A percentile compares a stretch with the other conserved stretches of the same genome.
These are phyloP conservation scores for Hirundichthys speculiger DNA, from an alignment of 2,113 vertebrate genomes.

Conservation along the genomic window DNA sequence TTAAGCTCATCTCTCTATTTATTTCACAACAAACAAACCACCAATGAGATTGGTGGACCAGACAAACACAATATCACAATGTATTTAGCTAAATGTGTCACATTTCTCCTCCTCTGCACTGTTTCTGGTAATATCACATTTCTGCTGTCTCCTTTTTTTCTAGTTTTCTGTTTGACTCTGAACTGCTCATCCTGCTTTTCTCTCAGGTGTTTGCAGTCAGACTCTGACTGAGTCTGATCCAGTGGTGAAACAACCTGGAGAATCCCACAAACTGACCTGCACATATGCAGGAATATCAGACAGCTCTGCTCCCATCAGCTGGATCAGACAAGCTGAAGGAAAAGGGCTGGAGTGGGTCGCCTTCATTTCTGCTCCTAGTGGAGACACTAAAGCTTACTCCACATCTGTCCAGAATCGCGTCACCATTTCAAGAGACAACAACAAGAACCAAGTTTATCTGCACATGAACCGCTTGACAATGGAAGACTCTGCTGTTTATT, in stretches of 20 bases:
- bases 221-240: constrained; percentile 42
- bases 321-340: background rate
- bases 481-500: constrained; percentile 18
- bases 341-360: constrained; percentile 59
- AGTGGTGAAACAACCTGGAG: constrained; percentile 3
- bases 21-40: background rate
- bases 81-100: background rate
- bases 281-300: background rate
- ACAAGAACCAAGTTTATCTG: too few relatives aligned
- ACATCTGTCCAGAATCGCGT: background rate
- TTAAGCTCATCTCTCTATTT: background rate
- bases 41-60: background rate
- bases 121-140: constrained; percentile 14
- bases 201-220: constrained; percentile 37
- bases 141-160: background rate
- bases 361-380: constrained; percentile 3
- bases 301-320: rapidly evolving
- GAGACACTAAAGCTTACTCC: background rate
- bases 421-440: too few relatives aligned
- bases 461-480: background rate
- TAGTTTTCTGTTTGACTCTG: background rate
- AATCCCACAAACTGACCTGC: background rate
- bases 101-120: background rate
- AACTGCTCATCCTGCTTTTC: constrained; percentile 4
- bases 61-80: background rate